Evolutionary conservation across 35 echinoderm and acorn worm genomes (phyloP), one percentile per base, ranked within the genome.

Genomic region (Stichopus chloronotus): DNA sequence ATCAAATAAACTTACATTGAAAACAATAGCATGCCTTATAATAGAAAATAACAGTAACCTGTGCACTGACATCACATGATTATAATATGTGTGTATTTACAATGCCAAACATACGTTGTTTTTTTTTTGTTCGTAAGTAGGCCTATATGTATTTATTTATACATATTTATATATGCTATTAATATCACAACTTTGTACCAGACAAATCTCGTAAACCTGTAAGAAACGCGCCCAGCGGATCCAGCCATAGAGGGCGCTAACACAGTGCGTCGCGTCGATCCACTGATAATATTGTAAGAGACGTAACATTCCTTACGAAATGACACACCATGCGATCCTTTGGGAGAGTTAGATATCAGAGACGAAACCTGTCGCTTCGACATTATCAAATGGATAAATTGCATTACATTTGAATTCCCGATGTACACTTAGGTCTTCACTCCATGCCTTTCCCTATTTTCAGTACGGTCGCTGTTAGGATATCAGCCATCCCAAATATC

Each of bases 171-270:
- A 65, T 19, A 10, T 65, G 61, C 61, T 43, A 78, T 78, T 78
- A 78, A 43, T 43, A 55, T 19, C 80, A 56, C 80, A 78, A 5
- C 25, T 81, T 81, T 54, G 61, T 65, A 65, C 61, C 61, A 65
- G 61, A 65, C 20, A 81, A 81, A 81, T 14, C 53, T 81, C 30
- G 79, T 24, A 9, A 55, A 7, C 55, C 4, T 17, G 30, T 43
- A 43, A 43, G 55, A 52, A 52, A 16, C 80, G 80, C 80, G n/a
- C 80, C 55, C 80, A 52, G 53, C 43, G 80, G 80, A 83, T 83
- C 80, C 80, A 83, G 80, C 80, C 80, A 17, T 56, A 55, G 55
- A 56, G 55, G 80, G 80, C 80, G 80, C 80, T 83, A 83, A n/a
- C 52, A 81, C 21, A 81, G 21, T 53, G 55, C 43, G 12, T 83